Percentiles rank a stretch among this genome's conserved stretches.
Conservation (phyloP, 2,113 vertebrate species). For the Rafetus swinhoei region DNA sequence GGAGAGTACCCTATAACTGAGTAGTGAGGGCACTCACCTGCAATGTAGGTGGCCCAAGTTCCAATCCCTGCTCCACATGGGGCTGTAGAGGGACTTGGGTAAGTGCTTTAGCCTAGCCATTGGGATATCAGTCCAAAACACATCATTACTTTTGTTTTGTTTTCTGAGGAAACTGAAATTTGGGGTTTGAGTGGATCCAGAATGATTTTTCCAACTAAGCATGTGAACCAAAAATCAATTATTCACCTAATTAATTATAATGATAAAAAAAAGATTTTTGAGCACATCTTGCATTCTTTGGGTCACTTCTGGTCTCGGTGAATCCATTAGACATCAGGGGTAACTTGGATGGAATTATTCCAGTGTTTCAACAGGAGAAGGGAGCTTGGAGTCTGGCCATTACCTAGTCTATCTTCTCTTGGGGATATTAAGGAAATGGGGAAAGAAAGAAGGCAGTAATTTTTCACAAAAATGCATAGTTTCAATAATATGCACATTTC, state of each 20-base stretch:
- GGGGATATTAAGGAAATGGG: background rate
- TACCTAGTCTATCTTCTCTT: background rate
- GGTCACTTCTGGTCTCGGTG: background rate
- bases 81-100: background rate
- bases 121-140: background rate
- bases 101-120: background rate
- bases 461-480: background rate
- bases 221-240: background rate
- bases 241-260: background rate
- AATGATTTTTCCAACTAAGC: background rate
- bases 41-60: background rate
- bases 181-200: no score
- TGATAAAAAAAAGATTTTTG: background rate
- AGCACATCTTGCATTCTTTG: background rate
- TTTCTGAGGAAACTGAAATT: background rate
- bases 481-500: background rate
- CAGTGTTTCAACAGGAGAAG: background rate
- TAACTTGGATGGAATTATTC: background rate
- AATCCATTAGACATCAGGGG: background rate
- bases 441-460: background rate
- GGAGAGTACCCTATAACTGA: no score
- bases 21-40: no score
- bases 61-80: background rate
- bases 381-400: background rate
- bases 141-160: background rate